Evolutionary conservation across 92 coral and sea anemone species (phyloP).

Genomic region (Actinostola sp.): DNA sequence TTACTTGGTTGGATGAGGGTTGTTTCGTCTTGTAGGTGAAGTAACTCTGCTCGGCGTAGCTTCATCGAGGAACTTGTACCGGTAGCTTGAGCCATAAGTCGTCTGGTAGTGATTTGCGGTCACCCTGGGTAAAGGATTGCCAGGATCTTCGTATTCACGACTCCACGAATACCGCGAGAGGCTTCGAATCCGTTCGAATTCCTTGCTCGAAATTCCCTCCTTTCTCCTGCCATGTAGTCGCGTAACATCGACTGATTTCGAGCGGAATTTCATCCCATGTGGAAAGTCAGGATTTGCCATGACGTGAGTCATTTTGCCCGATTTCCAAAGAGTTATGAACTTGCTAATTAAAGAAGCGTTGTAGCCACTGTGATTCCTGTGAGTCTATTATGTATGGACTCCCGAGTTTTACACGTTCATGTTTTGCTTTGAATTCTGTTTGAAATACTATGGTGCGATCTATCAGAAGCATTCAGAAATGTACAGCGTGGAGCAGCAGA

Average conservation of each 20-base stretch:
- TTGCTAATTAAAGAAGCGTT: neutral
- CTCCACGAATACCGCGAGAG: constrained; percentile 88
- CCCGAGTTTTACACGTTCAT: neutral
- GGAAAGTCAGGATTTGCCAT: constrained; percentile 82
- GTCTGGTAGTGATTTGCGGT: constrained; percentile 71
- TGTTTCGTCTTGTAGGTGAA: constrained; percentile 97
- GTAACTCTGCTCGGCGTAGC: constrained; percentile 79
- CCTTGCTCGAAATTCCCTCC: constrained; percentile 60
- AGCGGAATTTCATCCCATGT: constrained; percentile 69
- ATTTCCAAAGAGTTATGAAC: neutral
- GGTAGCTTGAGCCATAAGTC: constrained; percentile 80
- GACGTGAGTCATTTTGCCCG: constrained; percentile 77
- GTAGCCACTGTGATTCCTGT: neutral
- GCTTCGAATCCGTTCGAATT: constrained; percentile 82
- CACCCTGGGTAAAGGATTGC: constrained; percentile 77
- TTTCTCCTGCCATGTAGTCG: constrained; percentile 57
- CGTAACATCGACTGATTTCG: constrained; percentile 73
- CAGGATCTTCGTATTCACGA: constrained; percentile 82
- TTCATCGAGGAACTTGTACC: constrained; percentile 70
- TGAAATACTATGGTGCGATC: no score
- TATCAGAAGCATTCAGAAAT: no score
- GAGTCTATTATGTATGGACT: neutral
- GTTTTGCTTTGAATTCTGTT: no score
- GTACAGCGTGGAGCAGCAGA: no score
- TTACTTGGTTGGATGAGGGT: constrained; percentile 97